Conservation (phyloP, 2,888 invertebrate genomes). For the Drosophila nr. medialis region DNA sequence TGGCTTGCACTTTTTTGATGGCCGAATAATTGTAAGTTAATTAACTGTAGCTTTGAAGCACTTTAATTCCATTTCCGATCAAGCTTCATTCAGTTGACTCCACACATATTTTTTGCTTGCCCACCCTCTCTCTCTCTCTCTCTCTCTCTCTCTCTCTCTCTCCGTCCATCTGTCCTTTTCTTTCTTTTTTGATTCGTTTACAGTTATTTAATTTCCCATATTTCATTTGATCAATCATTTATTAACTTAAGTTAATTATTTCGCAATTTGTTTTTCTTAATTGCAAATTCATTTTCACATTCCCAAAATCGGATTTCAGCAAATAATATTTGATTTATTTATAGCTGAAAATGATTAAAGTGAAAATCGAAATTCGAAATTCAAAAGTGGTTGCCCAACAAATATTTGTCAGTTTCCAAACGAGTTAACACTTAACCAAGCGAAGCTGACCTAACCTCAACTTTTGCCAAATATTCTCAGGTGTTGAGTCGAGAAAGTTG, state of each 20-base stretch:
- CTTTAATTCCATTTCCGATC: not conserved
- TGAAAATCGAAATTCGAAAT: rapidly evolving
- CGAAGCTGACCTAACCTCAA: not conserved
- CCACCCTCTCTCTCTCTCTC: no score
- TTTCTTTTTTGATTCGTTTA: no score
- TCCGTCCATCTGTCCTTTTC: no score
- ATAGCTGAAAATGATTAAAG: not conserved
- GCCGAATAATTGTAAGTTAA: not conserved
- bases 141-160: no score
- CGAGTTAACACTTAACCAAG: not conserved
- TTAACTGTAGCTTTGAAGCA: not conserved
- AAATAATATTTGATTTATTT: not conserved
- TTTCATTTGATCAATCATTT: no score
- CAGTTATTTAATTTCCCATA: no score
- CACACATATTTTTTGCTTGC: no score
- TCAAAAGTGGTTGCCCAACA: no score
- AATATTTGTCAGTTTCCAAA: not conserved
- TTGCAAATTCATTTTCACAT: not conserved
- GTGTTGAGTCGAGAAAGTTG: not conserved
- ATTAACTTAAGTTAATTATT: no score
- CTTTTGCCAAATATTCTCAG: not conserved
- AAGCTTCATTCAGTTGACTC: no score
- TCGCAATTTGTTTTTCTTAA: no score
- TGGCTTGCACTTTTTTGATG: not conserved
- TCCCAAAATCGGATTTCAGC: not conserved